A percentile compares a stretch with the other conserved stretches of the same genome.
phyloP scores from a whole-genome alignment of 2,888 invertebrate species.

The Micoletzkya japonica region DNA sequence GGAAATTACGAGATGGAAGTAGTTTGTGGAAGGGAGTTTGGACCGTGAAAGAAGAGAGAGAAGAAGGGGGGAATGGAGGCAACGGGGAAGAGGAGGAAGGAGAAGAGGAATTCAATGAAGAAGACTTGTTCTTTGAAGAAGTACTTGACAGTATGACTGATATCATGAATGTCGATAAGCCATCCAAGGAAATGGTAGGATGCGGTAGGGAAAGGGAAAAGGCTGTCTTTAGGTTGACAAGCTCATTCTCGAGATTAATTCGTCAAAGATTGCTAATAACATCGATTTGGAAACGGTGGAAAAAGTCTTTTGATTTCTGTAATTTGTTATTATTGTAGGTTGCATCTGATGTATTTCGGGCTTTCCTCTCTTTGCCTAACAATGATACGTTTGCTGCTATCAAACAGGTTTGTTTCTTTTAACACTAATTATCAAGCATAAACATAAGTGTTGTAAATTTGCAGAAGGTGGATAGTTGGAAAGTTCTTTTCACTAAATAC shows the following conservation, averaged over 20 bases:
- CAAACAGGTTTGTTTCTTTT: slow-evolving; percentile 26
- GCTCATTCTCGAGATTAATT: slow-evolving; percentile 59
- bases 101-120: slow-evolving; percentile 14
- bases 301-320: background rate
- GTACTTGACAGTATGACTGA: slow-evolving; percentile 1
- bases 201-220: background rate
- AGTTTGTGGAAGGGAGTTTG: slow-evolving; percentile 23
- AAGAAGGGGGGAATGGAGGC: slow-evolving; percentile 3
- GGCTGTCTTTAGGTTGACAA: slow-evolving; percentile 38
- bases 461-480: slow-evolving; percentile 1
- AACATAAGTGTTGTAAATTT: background rate
- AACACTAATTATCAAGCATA: background rate
- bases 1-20: background rate
- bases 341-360: slow-evolving; percentile 44
- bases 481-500: slow-evolving; percentile 19
- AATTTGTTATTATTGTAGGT: slow-evolving; percentile 2
- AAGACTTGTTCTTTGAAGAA: slow-evolving; percentile 7
- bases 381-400: slow-evolving; percentile 30
- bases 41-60: slow-evolving; percentile 8
- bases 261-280: slow-evolving; percentile 59
- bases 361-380: slow-evolving; percentile 41
- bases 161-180: background rate
- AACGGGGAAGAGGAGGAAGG: background rate
- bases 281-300: slow-evolving; percentile 50
- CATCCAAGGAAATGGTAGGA: slow-evolving; percentile 4